phyloP scores from a whole-genome alignment of 2,113 vertebrate species.

The Cheirogaleus medius region DNA sequence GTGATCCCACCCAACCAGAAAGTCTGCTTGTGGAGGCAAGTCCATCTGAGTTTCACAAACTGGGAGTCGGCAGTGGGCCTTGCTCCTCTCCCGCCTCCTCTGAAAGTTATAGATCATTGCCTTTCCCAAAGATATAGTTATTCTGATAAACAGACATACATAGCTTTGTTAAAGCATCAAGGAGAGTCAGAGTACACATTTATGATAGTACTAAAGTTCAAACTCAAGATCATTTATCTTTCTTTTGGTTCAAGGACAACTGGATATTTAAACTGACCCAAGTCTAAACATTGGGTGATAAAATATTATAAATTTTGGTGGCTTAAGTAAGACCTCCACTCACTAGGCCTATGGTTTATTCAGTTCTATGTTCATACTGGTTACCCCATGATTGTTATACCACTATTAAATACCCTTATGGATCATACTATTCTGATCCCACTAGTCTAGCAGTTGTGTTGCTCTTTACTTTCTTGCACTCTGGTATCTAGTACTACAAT shows the following conservation, averaged over 20 bases:
- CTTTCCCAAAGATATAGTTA: background rate
- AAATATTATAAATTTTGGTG: background rate
- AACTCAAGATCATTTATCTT: background rate
- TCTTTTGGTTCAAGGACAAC: background rate
- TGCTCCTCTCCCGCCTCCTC: no score
- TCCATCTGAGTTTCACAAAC: no score
- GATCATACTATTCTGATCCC: background rate
- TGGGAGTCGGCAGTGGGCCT: no score
- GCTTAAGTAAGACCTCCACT: background rate
- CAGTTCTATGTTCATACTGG: background rate
- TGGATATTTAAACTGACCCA: background rate
- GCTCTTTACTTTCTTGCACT: background rate
- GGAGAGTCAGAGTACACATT: background rate
- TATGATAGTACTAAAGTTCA: background rate
- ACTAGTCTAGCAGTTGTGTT: background rate
- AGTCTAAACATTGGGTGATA: background rate
- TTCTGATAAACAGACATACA: background rate
- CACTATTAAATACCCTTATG: background rate
- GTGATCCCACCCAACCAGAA: no score
- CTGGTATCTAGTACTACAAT: background rate
- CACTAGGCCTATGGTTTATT: background rate
- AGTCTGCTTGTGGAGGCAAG: no score
- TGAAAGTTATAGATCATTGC: background rate
- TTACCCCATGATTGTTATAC: background rate
- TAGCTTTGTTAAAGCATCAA: background rate